phyloP scores from a whole-genome alignment of 2,113 vertebrate genomes.

The Petrocephalus microphthalmus region DNA sequence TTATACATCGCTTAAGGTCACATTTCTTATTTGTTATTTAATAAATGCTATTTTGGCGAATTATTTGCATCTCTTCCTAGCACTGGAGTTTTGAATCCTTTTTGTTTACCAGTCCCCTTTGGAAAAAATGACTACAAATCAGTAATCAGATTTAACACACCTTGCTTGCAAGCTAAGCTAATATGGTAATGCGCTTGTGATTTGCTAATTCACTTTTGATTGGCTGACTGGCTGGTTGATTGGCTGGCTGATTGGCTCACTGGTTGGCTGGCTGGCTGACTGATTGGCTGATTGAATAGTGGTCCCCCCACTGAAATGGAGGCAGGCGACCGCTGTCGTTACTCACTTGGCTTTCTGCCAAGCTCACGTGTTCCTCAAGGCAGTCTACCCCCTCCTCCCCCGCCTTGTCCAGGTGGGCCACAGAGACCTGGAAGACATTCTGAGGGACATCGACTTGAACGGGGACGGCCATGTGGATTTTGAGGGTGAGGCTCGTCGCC shows the following conservation, averaged over 20 bases:
- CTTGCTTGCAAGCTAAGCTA: not conserved
- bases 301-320: not conserved
- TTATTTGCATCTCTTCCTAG: not conserved
- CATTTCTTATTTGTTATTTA: not conserved
- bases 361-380: not conserved
- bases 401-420: constrained; percentile 72
- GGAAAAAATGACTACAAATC: not conserved
- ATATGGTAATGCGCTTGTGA: not conserved
- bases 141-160: not conserved
- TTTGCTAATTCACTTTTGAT: not conserved
- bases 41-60: not conserved
- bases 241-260: not conserved
- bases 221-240: not conserved
- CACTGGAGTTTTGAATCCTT: not conserved
- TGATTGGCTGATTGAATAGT: not conserved
- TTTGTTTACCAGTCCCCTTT: not conserved
- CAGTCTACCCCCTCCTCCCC: constrained; percentile 5
- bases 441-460: constrained; percentile 92
- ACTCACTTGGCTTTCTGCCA: not conserved
- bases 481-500: constrained; percentile 69
- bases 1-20: not conserved
- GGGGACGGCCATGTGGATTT: constrained; percentile 95
- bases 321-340: not conserved
- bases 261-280: not conserved
- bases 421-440: constrained; percentile 91